phyloP scores from a whole-genome alignment of 2,888 invertebrate species.

The Podabrus alpinus region DNA sequence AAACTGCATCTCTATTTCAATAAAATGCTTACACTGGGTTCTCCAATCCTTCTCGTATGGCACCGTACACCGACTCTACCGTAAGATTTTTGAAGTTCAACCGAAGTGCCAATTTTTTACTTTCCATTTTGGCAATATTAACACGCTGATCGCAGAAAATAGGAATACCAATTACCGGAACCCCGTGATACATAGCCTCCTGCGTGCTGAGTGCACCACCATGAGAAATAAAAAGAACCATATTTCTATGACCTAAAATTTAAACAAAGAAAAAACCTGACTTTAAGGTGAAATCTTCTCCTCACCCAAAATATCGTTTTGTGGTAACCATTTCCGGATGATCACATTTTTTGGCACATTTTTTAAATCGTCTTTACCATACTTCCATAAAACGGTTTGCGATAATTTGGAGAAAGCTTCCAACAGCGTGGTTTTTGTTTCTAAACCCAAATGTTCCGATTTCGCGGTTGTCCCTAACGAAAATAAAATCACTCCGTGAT shows the following conservation, averaged over 20 bases:
- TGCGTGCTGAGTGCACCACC: constrained; percentile 38
- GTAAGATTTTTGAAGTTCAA: constrained; percentile 37
- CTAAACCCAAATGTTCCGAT: constrained; percentile 40
- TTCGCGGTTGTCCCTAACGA: constrained; percentile 50
- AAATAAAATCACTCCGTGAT: constrained; percentile 50
- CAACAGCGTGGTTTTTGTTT: constrained; percentile 39
- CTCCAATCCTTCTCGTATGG: constrained; percentile 35
- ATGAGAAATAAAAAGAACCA: constrained; percentile 36
- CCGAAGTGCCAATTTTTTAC: constrained; percentile 36
- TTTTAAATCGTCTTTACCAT: constrained; percentile 25
- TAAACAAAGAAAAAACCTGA: background rate
- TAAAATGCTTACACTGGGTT: constrained; percentile 36
- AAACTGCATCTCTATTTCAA: too few relatives aligned
- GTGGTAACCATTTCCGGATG: constrained; percentile 48
- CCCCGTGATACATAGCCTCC: constrained; percentile 37
- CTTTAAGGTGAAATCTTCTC: background rate
- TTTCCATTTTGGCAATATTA: constrained; percentile 1
- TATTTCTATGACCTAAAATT: constrained; percentile 35
- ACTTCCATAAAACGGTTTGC: background rate
- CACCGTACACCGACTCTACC: constrained; percentile 26
- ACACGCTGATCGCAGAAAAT: constrained; percentile 34
- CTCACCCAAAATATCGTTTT: constrained; percentile 49
- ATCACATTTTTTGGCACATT: constrained; percentile 47
- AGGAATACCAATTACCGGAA: constrained; percentile 38
- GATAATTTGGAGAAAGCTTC: constrained; percentile 47